Percentiles rank a stretch among this genome's conserved stretches.
These are phyloP conservation scores for Ara ararauna DNA, from an alignment of 2,797 vertebrate species.

Conservation along the genomic window DNA sequence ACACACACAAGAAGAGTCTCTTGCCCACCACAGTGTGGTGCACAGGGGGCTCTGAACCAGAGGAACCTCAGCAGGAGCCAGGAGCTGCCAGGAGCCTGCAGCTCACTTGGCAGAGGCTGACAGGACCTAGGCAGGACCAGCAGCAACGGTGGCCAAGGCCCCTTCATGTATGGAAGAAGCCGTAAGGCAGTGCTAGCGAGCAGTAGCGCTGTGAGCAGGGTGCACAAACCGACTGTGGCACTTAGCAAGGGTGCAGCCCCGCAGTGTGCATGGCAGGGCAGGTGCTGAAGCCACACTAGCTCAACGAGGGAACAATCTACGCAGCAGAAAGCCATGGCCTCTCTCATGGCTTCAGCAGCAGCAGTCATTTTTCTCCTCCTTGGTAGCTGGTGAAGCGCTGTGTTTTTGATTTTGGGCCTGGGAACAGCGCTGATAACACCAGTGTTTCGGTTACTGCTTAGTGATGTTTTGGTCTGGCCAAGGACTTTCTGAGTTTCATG, in stretches of 20 bases:
- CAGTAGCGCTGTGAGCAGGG: neutral
- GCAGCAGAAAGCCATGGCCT: neutral
- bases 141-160: neutral
- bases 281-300: neutral
- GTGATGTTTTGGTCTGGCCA: too few relatives aligned
- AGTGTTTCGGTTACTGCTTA: too few relatives aligned
- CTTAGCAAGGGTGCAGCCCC: neutral
- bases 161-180: neutral
- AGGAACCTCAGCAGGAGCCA: neutral
- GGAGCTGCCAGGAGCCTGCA: neutral
- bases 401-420: too few relatives aligned
- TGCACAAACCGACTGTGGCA: neutral
- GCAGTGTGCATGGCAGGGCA: neutral
- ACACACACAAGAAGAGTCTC: neutral
- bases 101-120: neutral
- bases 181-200: neutral
- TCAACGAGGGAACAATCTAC: neutral
- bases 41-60: neutral
- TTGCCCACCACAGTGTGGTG: neutral
- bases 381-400: too few relatives aligned
- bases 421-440: too few relatives aligned
- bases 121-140: neutral
- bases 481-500: too few relatives aligned
- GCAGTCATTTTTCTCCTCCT: too few relatives aligned
- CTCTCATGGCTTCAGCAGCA: too few relatives aligned